phyloP scores from a whole-genome alignment of 2,113 vertebrate species.

The Pao palembangensis region DNA sequence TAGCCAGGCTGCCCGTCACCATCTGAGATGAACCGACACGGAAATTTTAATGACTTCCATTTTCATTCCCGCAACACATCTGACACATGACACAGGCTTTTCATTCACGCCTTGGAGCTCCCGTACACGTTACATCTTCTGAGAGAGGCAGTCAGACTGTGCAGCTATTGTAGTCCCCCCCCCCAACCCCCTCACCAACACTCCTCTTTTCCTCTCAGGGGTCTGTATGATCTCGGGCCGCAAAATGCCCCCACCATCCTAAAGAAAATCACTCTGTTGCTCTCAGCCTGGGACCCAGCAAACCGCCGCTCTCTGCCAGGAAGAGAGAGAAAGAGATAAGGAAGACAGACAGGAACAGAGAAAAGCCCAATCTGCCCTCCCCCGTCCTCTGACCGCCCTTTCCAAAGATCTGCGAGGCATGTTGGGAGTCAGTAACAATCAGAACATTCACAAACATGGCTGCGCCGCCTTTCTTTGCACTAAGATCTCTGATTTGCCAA shows the following conservation, averaged over 20 bases:
- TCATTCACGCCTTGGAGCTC: constrained; percentile 51
- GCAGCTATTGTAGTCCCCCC: constrained; percentile 38
- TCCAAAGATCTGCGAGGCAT: constrained; percentile 24
- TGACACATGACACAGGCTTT: constrained; percentile 54
- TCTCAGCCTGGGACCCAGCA: constrained; percentile 47
- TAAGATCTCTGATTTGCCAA: constrained; percentile 48
- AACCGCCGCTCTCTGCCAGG: constrained; percentile 52
- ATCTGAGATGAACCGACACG: constrained; percentile 23
- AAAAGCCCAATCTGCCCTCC: constrained; percentile 43
- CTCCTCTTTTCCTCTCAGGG: constrained; percentile 15
- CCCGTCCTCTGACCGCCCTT: neutral
- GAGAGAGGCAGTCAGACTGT: constrained; percentile 49
- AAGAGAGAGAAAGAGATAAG: constrained; percentile 54
- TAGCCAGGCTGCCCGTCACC: constrained; percentile 1
- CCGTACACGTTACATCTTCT: constrained; percentile 55
- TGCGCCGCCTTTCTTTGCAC: constrained; percentile 42
- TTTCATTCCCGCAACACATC: constrained; percentile 50
- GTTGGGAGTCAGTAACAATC: constrained; percentile 54
- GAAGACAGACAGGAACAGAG: constrained; percentile 40
- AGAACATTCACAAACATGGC: constrained; percentile 55
- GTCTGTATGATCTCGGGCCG: constrained; percentile 17
- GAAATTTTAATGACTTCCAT: constrained; percentile 49
- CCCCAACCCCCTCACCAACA: neutral
- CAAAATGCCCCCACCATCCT: constrained; percentile 46
- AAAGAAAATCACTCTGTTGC: constrained; percentile 57